Percentiles rank a stretch among this genome's conserved stretches.
Conservation (phyloP, 2,888 invertebrate genomes). For the Tenthredo livida region DNA sequence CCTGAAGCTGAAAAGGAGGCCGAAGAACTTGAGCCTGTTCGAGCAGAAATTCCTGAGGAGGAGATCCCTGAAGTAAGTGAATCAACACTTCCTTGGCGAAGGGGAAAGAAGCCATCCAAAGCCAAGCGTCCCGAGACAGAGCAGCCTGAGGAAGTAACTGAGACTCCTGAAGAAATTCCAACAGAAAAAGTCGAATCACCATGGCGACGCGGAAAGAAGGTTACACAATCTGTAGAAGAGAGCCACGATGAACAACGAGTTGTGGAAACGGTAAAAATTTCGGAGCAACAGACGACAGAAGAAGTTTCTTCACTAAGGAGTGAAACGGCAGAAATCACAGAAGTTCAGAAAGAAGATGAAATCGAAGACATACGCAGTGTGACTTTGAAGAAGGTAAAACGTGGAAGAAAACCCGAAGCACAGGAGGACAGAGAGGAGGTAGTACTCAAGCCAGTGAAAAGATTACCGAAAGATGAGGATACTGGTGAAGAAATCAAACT, state of each 20-base stretch:
- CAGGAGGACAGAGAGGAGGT: slow-evolving; percentile 66
- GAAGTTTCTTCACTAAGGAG: slow-evolving; percentile 53
- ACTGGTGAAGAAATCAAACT: slow-evolving; percentile 42
- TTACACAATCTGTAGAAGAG: slow-evolving; percentile 56
- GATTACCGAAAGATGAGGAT: slow-evolving; percentile 64
- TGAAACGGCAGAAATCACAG: slow-evolving; percentile 57
- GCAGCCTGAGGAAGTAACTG: slow-evolving; percentile 60
- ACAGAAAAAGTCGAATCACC: slow-evolving; percentile 62
- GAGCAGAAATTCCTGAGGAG: slow-evolving; percentile 66
- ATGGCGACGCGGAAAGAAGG: slow-evolving; percentile 53
- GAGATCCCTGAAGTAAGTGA: slow-evolving; percentile 64
- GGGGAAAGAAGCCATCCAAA: slow-evolving; percentile 63
- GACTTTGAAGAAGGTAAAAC: slow-evolving; percentile 63
- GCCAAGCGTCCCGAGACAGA: slow-evolving; percentile 59
- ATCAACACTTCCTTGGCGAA: slow-evolving; percentile 60
- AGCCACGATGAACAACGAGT: slow-evolving; percentile 56
- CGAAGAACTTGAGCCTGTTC: slow-evolving; percentile 36
- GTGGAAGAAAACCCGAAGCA: slow-evolving; percentile 72
- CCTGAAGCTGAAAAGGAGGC: slow-evolving; percentile 64
- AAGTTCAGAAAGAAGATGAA: slow-evolving; percentile 63
- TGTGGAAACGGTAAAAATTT: slow-evolving; percentile 54
- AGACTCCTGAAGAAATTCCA: slow-evolving; percentile 72
- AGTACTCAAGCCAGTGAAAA: slow-evolving; percentile 60
- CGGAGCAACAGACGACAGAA: slow-evolving; percentile 57
- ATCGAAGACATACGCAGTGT: slow-evolving; percentile 78